Evolutionary conservation across 2,888 invertebrate species (phyloP).

Genomic region (Harpagoxenus sublaevis): DNA sequence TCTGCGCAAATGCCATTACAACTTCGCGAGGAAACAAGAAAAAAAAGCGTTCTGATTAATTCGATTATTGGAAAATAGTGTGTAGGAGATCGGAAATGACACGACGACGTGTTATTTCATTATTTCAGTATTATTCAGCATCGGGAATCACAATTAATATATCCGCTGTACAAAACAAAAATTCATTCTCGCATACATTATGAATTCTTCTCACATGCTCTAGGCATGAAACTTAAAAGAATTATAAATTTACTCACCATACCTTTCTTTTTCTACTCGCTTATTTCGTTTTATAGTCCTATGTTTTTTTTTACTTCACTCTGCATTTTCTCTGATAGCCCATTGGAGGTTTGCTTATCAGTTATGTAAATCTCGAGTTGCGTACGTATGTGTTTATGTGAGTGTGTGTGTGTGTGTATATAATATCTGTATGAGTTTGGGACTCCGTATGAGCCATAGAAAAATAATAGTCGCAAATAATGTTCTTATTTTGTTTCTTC

Average conservation of each 20-base stretch:
- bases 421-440: conserved; percentile 71
- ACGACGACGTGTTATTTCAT: conserved; percentile 75
- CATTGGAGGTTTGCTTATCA: conserved; percentile 72
- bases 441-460: conserved; percentile 83
- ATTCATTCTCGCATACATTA: conserved; percentile 81
- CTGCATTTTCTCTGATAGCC: conserved; percentile 75
- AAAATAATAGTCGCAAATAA: conserved; percentile 85
- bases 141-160: conserved; percentile 83
- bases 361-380: conserved; percentile 79
- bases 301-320: conserved; percentile 70
- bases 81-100: conserved; percentile 49
- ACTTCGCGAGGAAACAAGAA: not conserved
- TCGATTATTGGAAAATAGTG: conserved; percentile 14
- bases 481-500: conserved; percentile 77
- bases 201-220: conserved; percentile 65
- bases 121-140: conserved; percentile 83
- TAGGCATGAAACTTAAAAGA: conserved; percentile 79
- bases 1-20: not conserved
- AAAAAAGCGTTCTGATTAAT: not conserved
- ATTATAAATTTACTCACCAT: conserved; percentile 63
- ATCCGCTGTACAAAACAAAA: conserved; percentile 85
- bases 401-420: conserved; percentile 18
- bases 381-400: conserved; percentile 77
- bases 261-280: conserved; percentile 63
- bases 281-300: conserved; percentile 66